Evolutionary conservation across 2,888 invertebrate species (phyloP).

Genomic region (Lasius fuliginosus): DNA sequence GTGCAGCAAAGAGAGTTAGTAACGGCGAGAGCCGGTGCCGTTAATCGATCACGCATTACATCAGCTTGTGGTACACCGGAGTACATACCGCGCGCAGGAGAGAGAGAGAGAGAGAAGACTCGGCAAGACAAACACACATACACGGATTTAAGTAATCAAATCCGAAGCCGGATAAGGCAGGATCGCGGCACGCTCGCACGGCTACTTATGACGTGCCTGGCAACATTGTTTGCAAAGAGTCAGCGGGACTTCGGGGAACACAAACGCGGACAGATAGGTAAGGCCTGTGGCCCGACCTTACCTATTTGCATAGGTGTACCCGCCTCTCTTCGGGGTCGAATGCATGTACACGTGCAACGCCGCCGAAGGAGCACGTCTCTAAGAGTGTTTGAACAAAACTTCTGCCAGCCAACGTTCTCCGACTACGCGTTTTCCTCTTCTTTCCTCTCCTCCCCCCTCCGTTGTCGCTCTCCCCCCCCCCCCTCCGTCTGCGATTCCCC

Average conservation of each 20-base stretch:
- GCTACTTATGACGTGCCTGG: conserved; percentile 73
- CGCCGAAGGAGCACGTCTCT: conserved; percentile 77
- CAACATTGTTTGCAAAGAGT: conserved; percentile 81
- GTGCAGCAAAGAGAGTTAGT: not conserved
- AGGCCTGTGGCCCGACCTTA: conserved; percentile 48
- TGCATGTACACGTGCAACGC: conserved; percentile 77
- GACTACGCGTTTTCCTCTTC: conserved; percentile 39
- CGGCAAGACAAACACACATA: conserved; percentile 40
- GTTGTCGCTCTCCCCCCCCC: not conserved
- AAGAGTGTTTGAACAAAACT: conserved; percentile 78
- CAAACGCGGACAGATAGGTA: conserved; percentile 57
- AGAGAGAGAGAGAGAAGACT: conserved; percentile 11
- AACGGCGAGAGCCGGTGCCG: not conserved
- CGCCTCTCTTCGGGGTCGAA: conserved; percentile 68
- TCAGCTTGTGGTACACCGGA: not conserved
- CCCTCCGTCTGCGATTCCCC: conserved; percentile 18
- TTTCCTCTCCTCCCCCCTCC: not conserved
- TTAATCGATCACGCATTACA: conserved; percentile 33
- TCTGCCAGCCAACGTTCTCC: conserved; percentile 62
- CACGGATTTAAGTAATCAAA: conserved; percentile 35
- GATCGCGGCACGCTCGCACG: conserved; percentile 42
- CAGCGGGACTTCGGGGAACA: conserved; percentile 68
- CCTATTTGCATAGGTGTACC: conserved; percentile 81
- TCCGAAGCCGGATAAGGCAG: conserved; percentile 29
- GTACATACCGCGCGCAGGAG: not conserved